These are phyloP conservation scores for Alcis repandata DNA, from an alignment of 2,888 invertebrate genomes.

Conservation along the genomic window DNA sequence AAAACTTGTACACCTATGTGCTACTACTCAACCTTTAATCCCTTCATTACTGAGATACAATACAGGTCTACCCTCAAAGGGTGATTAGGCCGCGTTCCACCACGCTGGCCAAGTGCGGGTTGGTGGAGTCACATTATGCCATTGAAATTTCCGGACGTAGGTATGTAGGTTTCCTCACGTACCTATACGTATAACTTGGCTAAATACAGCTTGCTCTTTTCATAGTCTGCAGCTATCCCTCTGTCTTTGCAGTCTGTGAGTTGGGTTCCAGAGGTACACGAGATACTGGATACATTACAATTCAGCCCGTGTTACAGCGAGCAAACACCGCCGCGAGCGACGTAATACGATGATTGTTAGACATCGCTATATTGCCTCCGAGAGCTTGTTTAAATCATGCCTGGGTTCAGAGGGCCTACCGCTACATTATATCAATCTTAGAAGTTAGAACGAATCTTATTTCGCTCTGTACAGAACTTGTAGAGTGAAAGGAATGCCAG, in stretches of 20 bases:
- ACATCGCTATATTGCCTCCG: conserved; percentile 22
- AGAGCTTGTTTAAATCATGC: conserved; percentile 1
- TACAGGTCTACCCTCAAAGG: no score
- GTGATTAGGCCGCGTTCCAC: no score
- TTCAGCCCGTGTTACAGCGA: conserved; percentile 27
- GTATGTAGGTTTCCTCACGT: no score
- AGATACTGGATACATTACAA: conserved; percentile 22
- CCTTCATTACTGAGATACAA: no score
- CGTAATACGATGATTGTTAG: conserved; percentile 26
- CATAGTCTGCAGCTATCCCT: not conserved
- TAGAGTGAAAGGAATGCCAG: no score
- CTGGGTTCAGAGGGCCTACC: not conserved
- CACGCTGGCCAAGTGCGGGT: no score
- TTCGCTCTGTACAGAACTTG: not conserved
- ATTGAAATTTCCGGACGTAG: no score
- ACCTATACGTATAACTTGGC: no score
- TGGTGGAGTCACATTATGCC: no score
- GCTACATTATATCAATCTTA: not conserved
- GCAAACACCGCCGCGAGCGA: conserved; percentile 21
- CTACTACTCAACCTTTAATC: no score
- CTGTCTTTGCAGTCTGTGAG: conserved; percentile 1
- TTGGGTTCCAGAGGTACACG: not conserved
- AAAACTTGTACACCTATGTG: no score
- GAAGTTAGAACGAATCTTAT: not conserved
- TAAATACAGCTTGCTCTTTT: not conserved